A percentile compares a stretch with the other conserved stretches of the same genome.
These are phyloP conservation scores for Chrysogorgia sp. DNA, from an alignment of 92 coral and sea anemone genomes.

Conservation along the genomic window DNA sequence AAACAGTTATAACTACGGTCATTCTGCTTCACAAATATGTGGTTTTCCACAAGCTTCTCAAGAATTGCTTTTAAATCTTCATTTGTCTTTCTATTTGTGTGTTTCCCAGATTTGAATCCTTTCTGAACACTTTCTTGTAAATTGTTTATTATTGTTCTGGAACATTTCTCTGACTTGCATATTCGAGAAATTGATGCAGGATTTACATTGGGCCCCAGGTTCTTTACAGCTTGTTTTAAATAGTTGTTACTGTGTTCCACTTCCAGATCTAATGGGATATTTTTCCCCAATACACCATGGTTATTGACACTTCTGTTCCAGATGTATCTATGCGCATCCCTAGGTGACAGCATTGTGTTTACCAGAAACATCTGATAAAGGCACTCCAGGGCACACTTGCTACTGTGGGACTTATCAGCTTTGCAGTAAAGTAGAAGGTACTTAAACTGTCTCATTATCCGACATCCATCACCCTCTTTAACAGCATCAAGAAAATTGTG, in stretches of 20 bases:
- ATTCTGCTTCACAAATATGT: constrained; percentile 8
- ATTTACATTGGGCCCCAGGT: constrained; percentile 67
- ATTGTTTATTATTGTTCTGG: constrained; percentile 36
- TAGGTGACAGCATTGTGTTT: constrained; percentile 50
- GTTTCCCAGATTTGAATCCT: constrained; percentile 54
- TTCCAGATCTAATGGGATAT: constrained; percentile 68
- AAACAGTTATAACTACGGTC: constrained; percentile 25
- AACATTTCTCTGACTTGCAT: constrained; percentile 61
- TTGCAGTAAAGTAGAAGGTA: constrained; percentile 58
- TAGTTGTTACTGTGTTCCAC: constrained; percentile 68
- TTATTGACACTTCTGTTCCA: constrained; percentile 71
- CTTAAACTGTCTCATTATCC: constrained; percentile 68
- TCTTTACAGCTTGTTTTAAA: constrained; percentile 68
- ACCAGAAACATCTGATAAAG: constrained; percentile 65
- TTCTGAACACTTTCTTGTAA: constrained; percentile 43
- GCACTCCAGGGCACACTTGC: constrained; percentile 68
- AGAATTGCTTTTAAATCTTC: constrained; percentile 41
- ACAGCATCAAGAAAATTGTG: constrained; percentile 63
- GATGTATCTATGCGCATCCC: constrained; percentile 59
- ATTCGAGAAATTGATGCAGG: constrained; percentile 57
- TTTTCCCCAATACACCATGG: constrained; percentile 54
- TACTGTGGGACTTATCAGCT: constrained; percentile 62
- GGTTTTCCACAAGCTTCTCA: constrained; percentile 20
- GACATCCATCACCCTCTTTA: constrained; percentile 63
- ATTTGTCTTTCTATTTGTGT: constrained; percentile 33